Percentiles rank a stretch among this genome's conserved stretches.
Conservation (phyloP, 1,140 invertebrate genomes). For the Euglossa dilemma region DNA sequence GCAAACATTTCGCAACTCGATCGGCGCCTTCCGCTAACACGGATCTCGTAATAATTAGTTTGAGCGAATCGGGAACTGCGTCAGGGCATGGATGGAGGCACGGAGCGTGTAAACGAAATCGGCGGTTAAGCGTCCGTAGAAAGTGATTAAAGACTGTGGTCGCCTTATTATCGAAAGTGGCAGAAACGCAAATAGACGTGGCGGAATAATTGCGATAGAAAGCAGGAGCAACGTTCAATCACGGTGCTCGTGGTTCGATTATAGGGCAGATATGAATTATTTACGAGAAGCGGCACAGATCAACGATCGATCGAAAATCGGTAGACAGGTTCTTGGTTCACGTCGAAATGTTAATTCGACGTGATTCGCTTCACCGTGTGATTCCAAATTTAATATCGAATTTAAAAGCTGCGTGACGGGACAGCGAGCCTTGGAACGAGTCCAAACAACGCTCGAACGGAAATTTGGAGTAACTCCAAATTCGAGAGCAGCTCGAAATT, state of each 20-base stretch:
- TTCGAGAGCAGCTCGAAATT: too few species aligned
- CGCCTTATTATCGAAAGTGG: conserved; percentile 34
- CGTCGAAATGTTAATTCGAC: not conserved
- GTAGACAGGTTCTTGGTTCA: not conserved
- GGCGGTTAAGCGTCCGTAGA: not conserved
- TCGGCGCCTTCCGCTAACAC: not conserved
- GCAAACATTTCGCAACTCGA: not conserved
- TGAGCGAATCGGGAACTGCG: too few species aligned
- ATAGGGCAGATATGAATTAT: conserved; percentile 7
- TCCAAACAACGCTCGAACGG: too few species aligned
- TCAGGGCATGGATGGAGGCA: not conserved
- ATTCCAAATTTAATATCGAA: too few species aligned
- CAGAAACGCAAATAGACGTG: not conserved
- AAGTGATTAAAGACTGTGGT: conserved; percentile 20
- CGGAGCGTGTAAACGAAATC: not conserved
- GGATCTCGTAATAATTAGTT: not conserved
- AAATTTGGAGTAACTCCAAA: too few species aligned
- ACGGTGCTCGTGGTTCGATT: not conserved
- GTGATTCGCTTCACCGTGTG: too few species aligned
- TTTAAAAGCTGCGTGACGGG: too few species aligned
- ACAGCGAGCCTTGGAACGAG: too few species aligned
- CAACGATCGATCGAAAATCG: not conserved
- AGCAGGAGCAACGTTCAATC: conserved; percentile 11
- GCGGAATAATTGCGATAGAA: conserved; percentile 28
- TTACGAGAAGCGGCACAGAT: not conserved